Base-by-base conservation (phyloP, 2,113 vertebrate genomes). In the Anguilla rostrata region DNA sequence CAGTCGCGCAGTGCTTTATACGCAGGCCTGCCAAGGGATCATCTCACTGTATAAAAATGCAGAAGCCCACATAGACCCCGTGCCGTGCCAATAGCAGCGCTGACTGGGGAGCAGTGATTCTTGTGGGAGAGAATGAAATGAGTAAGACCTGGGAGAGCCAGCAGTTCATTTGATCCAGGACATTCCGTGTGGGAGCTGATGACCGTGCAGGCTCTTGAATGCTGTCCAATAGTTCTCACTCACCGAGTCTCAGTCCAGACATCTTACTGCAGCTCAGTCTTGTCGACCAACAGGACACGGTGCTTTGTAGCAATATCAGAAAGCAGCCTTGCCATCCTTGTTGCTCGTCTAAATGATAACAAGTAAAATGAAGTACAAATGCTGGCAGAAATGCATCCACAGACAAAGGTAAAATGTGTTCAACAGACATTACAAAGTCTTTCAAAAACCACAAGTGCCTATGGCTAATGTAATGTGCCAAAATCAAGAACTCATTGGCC, bases 21-120 rank as follows among this genome's bases (percentile, higher is more conserved):
- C 16, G 9, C 22, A 14, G 26, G 4, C 14, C 71, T 75, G 71
- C 71, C 71, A 75, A 75, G n/a, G 71, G 71, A 75, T 75, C 26
- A 34, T 75, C 71, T 75, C 71, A 75, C 71, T 75, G n/a, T 75
- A 26, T n/a, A 75, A 34, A 34, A 75, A 75, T 75, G 71, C n/a
- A 2, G n/a, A 75, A 26, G 71, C 71, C 71, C 71, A 75, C 71
- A n/a, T 9, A 66, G 60, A 20, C 60, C 20, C 60, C 60, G 34
- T 66, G 60, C 60, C 8, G 18, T 66, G 60, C 60, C 60, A 66
- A 26, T 66, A 66, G 8, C 71, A 75, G 26, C 9, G 26, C n/a
- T 75, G 71, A 20, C n/a, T 34, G 71, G 71, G 26, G 71, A 34
- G n/a, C 5, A 34, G 34, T 12, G 71, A 75, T 26, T 75, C 71